These are phyloP conservation scores for Trachemys scripta DNA, from an alignment of 2,113 vertebrate genomes.

Conservation along the genomic window DNA sequence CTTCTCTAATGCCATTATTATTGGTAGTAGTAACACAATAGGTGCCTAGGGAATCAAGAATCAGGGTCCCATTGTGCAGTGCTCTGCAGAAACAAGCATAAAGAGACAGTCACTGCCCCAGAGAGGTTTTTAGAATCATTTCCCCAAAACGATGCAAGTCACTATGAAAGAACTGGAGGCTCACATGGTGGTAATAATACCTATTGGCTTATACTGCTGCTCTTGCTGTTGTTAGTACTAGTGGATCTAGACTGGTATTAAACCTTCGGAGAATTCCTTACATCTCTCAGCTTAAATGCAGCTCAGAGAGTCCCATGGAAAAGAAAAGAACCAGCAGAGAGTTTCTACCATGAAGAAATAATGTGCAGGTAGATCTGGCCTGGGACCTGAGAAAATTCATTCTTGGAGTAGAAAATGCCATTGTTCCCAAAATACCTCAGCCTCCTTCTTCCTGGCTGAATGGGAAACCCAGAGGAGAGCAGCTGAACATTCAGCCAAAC, in stretches of 20 bases:
- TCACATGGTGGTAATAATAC: background rate
- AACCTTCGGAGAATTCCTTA: background rate
- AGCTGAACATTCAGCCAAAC: background rate
- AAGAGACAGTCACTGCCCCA: background rate
- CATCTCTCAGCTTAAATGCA: background rate
- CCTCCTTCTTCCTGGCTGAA: background rate
- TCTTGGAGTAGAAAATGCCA: background rate
- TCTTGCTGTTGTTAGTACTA: background rate
- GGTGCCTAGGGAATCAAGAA: background rate
- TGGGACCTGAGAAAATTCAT: background rate
- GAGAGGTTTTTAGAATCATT: background rate
- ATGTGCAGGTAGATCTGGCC: background rate
- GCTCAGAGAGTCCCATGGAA: background rate
- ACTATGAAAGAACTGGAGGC: background rate
- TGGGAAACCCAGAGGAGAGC: background rate
- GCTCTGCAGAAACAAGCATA: background rate
- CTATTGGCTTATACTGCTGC: background rate
- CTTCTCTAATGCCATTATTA: background rate
- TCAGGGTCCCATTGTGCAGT: background rate
- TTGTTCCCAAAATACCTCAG: background rate
- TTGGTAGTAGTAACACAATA: background rate
- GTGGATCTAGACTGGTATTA: background rate
- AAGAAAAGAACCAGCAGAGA: background rate
- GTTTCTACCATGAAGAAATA: background rate
- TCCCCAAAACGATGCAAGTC: background rate